Percentiles rank a stretch among this genome's conserved stretches.
These are phyloP conservation scores for Aspidiotus rigidus DNA, from an alignment of 2,888 invertebrate species.

Conservation along the genomic window DNA sequence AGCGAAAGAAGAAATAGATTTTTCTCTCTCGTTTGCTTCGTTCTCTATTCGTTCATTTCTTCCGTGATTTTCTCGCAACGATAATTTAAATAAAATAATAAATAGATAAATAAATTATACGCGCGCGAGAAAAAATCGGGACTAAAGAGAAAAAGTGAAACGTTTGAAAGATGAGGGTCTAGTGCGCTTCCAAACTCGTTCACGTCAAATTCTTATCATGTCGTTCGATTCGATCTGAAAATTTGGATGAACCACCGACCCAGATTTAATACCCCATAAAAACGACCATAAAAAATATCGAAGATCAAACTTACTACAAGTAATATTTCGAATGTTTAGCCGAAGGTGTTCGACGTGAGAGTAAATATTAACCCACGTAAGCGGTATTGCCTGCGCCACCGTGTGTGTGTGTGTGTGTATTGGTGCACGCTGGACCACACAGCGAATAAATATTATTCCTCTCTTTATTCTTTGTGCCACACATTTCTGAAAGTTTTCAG, in stretches of 20 bases:
- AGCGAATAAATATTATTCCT: constrained; percentile 16
- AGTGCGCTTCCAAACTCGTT: too few relatives aligned
- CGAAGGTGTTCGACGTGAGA: not conserved
- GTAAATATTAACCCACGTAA: not conserved
- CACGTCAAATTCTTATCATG: not conserved
- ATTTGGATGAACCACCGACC: constrained; percentile 7
- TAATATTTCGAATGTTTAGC: not conserved
- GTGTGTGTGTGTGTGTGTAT: constrained; percentile 1
- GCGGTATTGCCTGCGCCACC: too few relatives aligned
- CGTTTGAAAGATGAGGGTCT: too few relatives aligned
- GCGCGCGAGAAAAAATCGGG: too few relatives aligned
- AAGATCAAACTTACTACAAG: constrained; percentile 5
- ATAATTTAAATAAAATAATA: too few relatives aligned
- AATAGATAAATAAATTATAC: too few relatives aligned
- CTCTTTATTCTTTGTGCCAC: constrained; percentile 17
- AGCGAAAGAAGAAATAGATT: too few relatives aligned
- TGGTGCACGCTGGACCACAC: constrained; percentile 15
- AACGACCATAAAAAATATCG: constrained; percentile 24
- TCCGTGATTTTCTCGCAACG: too few relatives aligned
- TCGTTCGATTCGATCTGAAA: constrained; percentile 4
- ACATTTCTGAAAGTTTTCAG: too few relatives aligned
- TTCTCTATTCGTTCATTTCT: too few relatives aligned
- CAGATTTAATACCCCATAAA: constrained; percentile 32
- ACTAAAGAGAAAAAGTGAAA: too few relatives aligned
- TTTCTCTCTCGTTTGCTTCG: too few relatives aligned